Evolutionary conservation across 2,888 invertebrate species (phyloP), one percentile per base, ranked within the genome.

Genomic region (Cryptus armator): DNA sequence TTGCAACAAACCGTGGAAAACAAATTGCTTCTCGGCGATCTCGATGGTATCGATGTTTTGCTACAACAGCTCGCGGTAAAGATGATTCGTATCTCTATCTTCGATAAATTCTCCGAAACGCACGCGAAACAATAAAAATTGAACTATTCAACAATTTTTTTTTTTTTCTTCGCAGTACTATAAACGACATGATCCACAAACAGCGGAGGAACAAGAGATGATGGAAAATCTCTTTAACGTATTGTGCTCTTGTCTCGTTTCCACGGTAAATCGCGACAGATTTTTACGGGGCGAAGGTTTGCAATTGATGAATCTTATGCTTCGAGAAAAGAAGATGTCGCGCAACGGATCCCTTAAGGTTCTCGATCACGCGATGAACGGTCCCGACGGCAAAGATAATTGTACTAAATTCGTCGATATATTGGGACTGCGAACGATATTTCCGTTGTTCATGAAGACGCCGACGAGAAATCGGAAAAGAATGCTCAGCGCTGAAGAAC

Each of bases 181-280:
- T 94, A 99, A 99, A 94, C 95, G 98, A 16, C 98, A 99, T 92
- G 99, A 99, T 94, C 99, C 99, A 0, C 95, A 95, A 75, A 96
- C 97, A 77, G 96, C 97, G 2, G 99, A 99, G 94, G 99, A 99
- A 93, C 97, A 98, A 90, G 99, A 99, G 94, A 97, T 98, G 91
- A 99, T 99, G 99, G 99, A 99, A 94, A 99, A 99, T 94, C 95
- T 99, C 88, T 99, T 99, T 93, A 98, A 99, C 94, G 96, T 97
- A 80, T 94, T 99, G 85, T 99, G 99, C 93, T 99, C 99, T 75
- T 97, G 98, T 79, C 95, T 99, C 81, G 97, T 99, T 97, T 96
- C 96, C 86, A 95, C 97, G 14, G 95, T 97, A 86, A 99, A 99
- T 94, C 96, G 99, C 70, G 98, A 98, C 86, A 96, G 97, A 81